phyloP scores from a whole-genome alignment of 2,797 vertebrate genomes.

The Sebastes hubbsi region DNA sequence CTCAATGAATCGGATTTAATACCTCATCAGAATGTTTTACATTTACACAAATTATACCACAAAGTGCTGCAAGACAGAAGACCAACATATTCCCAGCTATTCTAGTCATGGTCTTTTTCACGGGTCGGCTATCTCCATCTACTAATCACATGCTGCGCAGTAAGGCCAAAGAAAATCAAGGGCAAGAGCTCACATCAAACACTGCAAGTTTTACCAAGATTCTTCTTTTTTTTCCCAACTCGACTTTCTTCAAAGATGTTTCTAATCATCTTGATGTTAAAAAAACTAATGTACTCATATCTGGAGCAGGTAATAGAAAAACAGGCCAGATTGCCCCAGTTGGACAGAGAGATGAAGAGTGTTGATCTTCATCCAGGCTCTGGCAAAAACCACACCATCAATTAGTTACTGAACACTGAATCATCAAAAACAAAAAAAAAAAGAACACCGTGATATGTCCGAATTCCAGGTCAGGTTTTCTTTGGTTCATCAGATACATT shows the following conservation, averaged over 20 bases:
- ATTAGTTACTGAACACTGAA: background rate
- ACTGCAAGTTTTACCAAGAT: background rate
- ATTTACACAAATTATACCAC: background rate
- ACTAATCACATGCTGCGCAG: background rate
- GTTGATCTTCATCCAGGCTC: constrained; percentile 20
- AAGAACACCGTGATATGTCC: background rate
- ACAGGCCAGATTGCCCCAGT: background rate
- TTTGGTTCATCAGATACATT: background rate
- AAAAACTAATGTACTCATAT: background rate
- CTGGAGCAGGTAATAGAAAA: constrained; percentile 11
- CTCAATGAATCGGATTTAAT: background rate
- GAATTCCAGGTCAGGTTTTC: background rate
- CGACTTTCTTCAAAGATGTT: background rate
- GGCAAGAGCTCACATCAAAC: background rate
- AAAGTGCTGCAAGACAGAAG: background rate
- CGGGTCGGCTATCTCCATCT: constrained; percentile 11
- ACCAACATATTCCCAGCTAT: background rate
- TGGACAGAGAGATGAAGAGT: constrained; percentile 1
- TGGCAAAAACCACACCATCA: background rate
- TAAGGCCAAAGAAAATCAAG: background rate
- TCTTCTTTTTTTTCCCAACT: background rate
- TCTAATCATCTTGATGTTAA: background rate
- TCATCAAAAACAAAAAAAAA: background rate
- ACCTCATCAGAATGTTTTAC: background rate
- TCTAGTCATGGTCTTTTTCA: background rate